Evolutionary conservation across 37 sponge, comb jelly and placozoan genomes (phyloP).

Genomic region (Bolinopsis microptera): DNA sequence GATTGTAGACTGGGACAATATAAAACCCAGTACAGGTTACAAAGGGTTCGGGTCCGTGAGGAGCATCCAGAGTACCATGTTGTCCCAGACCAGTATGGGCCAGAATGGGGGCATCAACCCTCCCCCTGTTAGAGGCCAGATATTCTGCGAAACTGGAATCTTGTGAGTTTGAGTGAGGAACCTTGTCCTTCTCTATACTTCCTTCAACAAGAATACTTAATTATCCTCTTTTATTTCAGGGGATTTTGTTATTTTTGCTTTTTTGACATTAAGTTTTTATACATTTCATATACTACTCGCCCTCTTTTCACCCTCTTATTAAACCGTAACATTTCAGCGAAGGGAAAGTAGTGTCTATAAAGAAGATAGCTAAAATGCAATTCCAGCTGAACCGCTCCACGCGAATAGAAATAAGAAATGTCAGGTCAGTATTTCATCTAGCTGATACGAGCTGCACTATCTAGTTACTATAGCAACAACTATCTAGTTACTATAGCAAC

Average conservation of each 20-base stretch:
- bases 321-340: slow-evolving; percentile 81
- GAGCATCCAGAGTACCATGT: slow-evolving; percentile 42
- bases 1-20: slow-evolving; percentile 78
- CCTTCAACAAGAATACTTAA: no score
- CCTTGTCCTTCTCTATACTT: no score
- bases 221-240: no score
- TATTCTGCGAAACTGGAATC: slow-evolving; percentile 67
- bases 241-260: no score
- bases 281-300: no score
- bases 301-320: no score
- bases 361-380: slow-evolving; percentile 68
- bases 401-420: slow-evolving; percentile 77
- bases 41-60: slow-evolving; percentile 35
- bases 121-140: slow-evolving; percentile 15
- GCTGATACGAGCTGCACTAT: no score
- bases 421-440: slow-evolving; percentile 80
- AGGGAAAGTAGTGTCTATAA: slow-evolving; percentile 81
- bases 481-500: not conserved
- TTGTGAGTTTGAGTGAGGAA: slow-evolving; percentile 66
- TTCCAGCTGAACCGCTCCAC: slow-evolving; percentile 69
- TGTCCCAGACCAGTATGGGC: slow-evolving; percentile 33
- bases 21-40: slow-evolving; percentile 69
- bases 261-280: no score
- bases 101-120: slow-evolving; percentile 49
- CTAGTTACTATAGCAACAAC: not conserved